Base-by-base conservation (phyloP, 2,888 invertebrate genomes). In the Sinelater perroti region DNA sequence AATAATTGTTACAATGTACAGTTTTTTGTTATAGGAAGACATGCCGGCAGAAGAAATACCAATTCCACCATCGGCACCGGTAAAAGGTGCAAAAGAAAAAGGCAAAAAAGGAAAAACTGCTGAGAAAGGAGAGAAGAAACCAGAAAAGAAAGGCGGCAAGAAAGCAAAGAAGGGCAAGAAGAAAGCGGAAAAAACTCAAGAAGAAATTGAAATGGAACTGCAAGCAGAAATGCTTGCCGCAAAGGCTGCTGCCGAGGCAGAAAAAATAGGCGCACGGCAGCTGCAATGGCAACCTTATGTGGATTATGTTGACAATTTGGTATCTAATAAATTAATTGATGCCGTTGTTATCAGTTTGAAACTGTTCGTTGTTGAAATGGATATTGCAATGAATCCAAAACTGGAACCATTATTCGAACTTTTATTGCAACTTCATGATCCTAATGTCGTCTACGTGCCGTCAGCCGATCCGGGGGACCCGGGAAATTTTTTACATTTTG, bases 341-440 rank as follows among this genome's bases (percentile, higher is more conserved):
- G 82, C 83, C 3, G 79, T 81, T 6, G 73, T 76, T n/a, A 77
- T 74, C 13, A 87, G 87, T 68, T 72, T 88, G 33, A 73, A 81
- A 56, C 80, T 86, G 52, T 84, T 89, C 56, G 78, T 85, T 24
- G 78, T 73, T 16, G 87, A 89, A 72, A 89, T 86, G 62, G 80
- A 85, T 67, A 73, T 36, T n/a, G 28, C 80, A 24, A 81, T 82
- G 56, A 80, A 79, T 59, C 80, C 80, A 1, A 84, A 86, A 17
- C 72, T 79, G 10, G 74, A 82, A 4, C 90, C 95, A 0, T 83
- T 95, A 28, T 87, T 94, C 77, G 89, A 92, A 78, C 83, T 94
- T 1, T 77, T 84, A 40, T 83, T 93, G 67, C 88, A 89, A 69
- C 80, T 95, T 2, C 85, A 85, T 62, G 87, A 88, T 62, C 88